Evolutionary conservation across 2,888 invertebrate species (phyloP).

Genomic region (Acrobasis consociella): DNA sequence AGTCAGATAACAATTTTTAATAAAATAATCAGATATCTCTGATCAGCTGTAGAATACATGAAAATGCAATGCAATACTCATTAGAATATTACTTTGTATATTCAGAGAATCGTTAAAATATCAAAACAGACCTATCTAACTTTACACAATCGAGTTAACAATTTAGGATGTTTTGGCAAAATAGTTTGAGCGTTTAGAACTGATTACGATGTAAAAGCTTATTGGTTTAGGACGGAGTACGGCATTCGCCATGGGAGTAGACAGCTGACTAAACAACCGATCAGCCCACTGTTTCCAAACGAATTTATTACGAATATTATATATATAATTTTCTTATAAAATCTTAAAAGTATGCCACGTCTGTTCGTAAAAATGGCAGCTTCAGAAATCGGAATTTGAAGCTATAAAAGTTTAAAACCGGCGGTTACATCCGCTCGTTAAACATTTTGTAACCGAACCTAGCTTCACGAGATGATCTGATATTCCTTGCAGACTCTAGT

Average conservation of each 20-base stretch:
- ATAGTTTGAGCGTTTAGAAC: constrained; percentile 10
- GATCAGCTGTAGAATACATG: no score
- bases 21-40: no score
- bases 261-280: constrained; percentile 1
- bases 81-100: no score
- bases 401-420: constrained; percentile 12
- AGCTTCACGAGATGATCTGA: constrained; percentile 8
- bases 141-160: constrained; percentile 8
- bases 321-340: constrained; percentile 1
- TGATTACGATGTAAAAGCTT: constrained; percentile 5
- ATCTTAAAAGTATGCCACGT: background rate
- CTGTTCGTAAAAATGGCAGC: constrained; percentile 11
- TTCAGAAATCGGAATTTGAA: constrained; percentile 4
- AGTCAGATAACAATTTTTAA: no score
- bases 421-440: constrained; percentile 13
- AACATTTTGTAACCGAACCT: constrained; percentile 16
- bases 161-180: background rate
- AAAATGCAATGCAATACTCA: no score
- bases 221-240: constrained; percentile 15
- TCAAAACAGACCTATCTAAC: background rate
- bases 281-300: background rate
- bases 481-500: constrained; percentile 13
- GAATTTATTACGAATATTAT: constrained; percentile 3
- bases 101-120: background rate
- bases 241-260: background rate